Percentiles rank a stretch among this genome's conserved stretches.
phyloP scores from a whole-genome alignment of 2,113 vertebrate genomes.

The Triplophysa siluroides region DNA sequence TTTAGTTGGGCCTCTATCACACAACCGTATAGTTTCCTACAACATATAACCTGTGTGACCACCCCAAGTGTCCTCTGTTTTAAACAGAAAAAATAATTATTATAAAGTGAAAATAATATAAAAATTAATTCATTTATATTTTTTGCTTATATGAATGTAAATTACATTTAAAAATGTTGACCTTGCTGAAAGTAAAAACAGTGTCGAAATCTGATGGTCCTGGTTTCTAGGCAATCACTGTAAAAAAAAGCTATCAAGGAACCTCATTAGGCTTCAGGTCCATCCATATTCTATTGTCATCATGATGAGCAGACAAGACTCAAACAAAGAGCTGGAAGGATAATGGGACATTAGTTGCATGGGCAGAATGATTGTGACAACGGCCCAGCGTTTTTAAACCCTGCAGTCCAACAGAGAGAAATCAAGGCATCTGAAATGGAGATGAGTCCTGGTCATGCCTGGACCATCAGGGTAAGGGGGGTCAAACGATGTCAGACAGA shows the following conservation, averaged over 20 bases:
- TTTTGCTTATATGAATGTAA: neutral
- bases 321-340: constrained; percentile 33
- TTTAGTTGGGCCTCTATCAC: too few species aligned
- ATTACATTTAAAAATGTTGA: neutral
- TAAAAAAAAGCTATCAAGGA: constrained; percentile 17
- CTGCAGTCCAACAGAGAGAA: constrained; percentile 15
- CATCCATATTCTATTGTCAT: constrained; percentile 24
- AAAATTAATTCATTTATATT: neutral
- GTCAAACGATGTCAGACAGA: constrained; percentile 59
- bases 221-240: constrained; percentile 34
- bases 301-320: constrained; percentile 29
- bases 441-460: neutral
- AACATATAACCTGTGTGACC: too few species aligned
- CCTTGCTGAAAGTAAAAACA: neutral
- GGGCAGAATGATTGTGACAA: constrained; percentile 36
- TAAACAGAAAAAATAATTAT: neutral
- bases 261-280: constrained; percentile 27
- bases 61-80: neutral
- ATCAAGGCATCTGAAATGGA: constrained; percentile 11
- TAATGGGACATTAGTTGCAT: constrained; percentile 54
- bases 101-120: neutral
- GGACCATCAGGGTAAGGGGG: constrained; percentile 38
- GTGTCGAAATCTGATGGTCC: neutral
- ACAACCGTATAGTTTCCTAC: too few species aligned
- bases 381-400: constrained; percentile 16